These are phyloP conservation scores for Fulica atra DNA, from an alignment of 2,113 vertebrate species.

Conservation along the genomic window DNA sequence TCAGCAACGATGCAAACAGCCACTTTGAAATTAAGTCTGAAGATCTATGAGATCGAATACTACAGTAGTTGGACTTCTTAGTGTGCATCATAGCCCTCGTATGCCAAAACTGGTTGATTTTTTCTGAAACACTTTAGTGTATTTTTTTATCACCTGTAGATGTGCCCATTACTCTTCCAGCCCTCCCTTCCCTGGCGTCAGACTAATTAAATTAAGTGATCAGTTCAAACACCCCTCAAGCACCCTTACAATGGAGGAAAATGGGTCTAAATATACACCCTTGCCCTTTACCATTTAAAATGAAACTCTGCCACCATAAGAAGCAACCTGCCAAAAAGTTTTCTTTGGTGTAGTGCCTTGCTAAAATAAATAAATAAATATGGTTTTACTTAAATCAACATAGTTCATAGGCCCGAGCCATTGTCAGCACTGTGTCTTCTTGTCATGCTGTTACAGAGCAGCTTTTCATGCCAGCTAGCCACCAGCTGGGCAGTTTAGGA, in stretches of 20 bases:
- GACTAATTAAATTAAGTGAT: background rate
- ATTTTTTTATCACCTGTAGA: background rate
- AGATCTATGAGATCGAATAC: background rate
- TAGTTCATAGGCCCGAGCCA: background rate
- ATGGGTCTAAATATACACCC: background rate
- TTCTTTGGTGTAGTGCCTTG: background rate
- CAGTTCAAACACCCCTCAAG: background rate
- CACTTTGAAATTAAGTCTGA: background rate
- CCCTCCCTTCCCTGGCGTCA: background rate
- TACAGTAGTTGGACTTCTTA: background rate
- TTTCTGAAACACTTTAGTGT: background rate
- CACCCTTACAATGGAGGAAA: background rate
- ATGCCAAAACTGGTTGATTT: background rate
- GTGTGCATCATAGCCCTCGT: background rate
- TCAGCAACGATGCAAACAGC: background rate
- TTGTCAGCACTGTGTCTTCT: background rate
- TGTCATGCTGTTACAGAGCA: background rate
- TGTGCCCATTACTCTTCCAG: background rate
- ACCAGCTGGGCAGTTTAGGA: rapidly evolving
- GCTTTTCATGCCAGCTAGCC: background rate
- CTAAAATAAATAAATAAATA: background rate
- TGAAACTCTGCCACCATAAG: background rate
- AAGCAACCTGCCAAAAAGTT: background rate
- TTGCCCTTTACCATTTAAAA: background rate
- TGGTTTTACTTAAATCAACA: background rate